Base-by-base conservation (phyloP, 2,888 invertebrate species). In the Gerosis bhagava region DNA sequence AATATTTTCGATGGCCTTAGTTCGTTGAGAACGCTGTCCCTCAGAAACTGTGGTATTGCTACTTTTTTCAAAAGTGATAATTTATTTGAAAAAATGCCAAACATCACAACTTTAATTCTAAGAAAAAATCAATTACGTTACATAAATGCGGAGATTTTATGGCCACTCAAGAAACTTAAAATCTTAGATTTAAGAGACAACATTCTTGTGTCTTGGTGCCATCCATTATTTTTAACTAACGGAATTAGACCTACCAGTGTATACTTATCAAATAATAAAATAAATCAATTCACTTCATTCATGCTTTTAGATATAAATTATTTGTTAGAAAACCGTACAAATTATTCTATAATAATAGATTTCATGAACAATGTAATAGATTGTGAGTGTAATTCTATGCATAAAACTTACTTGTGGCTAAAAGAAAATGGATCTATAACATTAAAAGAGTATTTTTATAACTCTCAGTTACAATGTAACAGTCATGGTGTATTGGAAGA, bases 231-330 rank as follows among this genome's bases (percentile, higher is more conserved):
- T 53, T 43, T 77, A 3, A 54, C 61, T 1, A 67, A 78, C 1
- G 89, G 89, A 37, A 68, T 71, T 0, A 71, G 70, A 10, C 71
- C 91, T 3, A 57, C 60, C 13, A 68, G 60, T 16, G 43, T 91
- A 3, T 67, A 73, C 17, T 54, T 89, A 2, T 73, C 69, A 7
- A 78, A 86, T 31, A 92, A 91, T 58, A 90, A 90, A 66, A 74
- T 92, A 43, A 77, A 83, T 12, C 79, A 83, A 56, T 77, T 91
- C 13, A 89, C 87, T 8, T 49, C 75, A 5, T 78, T 80, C 3
- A 91, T 92, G 91, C 67, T 91, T 31, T 67, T 83, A 53, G 91
- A 92, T 63, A 86, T 92, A 19, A 67, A 69, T 15, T 83, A 77
- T 51, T 64, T 91, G 34, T 56, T 87, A 26, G 76, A 80, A 53